Percentiles rank a stretch among this genome's conserved stretches.
These are phyloP conservation scores for Piezodorus guildinii DNA, from an alignment of 1,140 invertebrate species.

Conservation along the genomic window DNA sequence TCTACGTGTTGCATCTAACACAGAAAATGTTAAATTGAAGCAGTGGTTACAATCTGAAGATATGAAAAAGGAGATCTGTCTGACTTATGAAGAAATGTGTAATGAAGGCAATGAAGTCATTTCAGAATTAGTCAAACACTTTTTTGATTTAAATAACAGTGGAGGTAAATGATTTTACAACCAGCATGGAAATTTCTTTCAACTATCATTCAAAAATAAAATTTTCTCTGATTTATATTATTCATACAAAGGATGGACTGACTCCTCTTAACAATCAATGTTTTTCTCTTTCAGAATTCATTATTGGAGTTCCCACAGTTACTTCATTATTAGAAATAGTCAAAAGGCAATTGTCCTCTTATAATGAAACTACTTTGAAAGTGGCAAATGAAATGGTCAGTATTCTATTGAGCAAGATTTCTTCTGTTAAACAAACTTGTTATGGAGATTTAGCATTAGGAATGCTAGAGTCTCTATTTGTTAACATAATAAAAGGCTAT, in stretches of 20 bases:
- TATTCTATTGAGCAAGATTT: neutral
- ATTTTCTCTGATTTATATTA: too few species aligned
- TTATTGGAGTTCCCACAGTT: slow-evolving; percentile 8
- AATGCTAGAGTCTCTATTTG: neutral
- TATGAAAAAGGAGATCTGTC: neutral
- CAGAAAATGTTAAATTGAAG: neutral
- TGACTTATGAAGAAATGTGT: neutral
- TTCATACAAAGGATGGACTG: too few species aligned
- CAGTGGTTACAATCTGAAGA: neutral
- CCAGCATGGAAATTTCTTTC: too few species aligned
- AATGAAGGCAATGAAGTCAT: too few species aligned
- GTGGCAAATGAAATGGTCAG: neutral
- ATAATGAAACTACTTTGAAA: neutral
- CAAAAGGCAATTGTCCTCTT: neutral
- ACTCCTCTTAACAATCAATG: neutral
- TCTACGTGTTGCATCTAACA: neutral
- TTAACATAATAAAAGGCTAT: neutral
- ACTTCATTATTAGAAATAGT: neutral
- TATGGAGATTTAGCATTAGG: neutral
- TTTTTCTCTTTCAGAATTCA: slow-evolving; percentile 10
- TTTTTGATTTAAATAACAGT: too few species aligned
- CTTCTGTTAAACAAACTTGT: neutral
- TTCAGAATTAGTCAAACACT: too few species aligned
- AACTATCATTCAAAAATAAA: too few species aligned
- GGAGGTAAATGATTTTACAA: too few species aligned